phyloP scores from a whole-genome alignment of 1,140 invertebrate genomes.

The Diplogasteroides magnus region DNA sequence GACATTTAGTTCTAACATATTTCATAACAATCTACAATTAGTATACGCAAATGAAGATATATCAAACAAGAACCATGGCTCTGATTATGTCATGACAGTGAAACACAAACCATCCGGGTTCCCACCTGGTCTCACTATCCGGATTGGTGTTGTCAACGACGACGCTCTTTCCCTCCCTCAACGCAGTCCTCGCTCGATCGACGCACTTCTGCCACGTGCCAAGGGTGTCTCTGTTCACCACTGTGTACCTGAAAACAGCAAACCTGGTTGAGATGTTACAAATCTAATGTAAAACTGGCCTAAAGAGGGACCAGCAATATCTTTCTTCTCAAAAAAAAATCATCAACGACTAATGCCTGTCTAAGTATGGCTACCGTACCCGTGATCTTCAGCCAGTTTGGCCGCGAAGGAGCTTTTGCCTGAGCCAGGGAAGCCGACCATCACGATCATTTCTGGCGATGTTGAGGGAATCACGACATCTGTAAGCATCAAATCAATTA shows the following conservation, averaged over 20 bases:
- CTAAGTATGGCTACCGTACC: conserved; percentile 40
- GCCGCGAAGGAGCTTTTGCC: conserved; percentile 46
- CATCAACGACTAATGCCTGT: too few species aligned
- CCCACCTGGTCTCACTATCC: conserved; percentile 20
- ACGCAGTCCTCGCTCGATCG: neutral
- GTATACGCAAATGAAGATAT: neutral
- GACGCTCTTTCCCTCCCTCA: conserved; percentile 20
- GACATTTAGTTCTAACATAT: neutral
- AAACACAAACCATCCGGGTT: too few species aligned
- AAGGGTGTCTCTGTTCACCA: conserved; percentile 26
- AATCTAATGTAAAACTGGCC: neutral
- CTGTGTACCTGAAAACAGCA: neutral
- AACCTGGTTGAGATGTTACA: neutral
- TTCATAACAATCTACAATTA: neutral
- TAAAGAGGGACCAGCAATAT: too few species aligned
- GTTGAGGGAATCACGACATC: conserved; percentile 14
- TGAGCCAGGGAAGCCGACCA: conserved; percentile 48
- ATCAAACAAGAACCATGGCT: neutral
- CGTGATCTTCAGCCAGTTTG: conserved; percentile 26
- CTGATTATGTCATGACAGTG: neutral
- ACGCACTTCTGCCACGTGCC: conserved; percentile 35
- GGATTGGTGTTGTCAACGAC: conserved; percentile 29
- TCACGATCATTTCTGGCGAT: conserved; percentile 36
- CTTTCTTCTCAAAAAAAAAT: too few species aligned
- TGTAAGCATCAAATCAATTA: conserved; percentile 21